phyloP scores from a whole-genome alignment of 1,140 invertebrate species.

The Brachionus plicatilis region DNA sequence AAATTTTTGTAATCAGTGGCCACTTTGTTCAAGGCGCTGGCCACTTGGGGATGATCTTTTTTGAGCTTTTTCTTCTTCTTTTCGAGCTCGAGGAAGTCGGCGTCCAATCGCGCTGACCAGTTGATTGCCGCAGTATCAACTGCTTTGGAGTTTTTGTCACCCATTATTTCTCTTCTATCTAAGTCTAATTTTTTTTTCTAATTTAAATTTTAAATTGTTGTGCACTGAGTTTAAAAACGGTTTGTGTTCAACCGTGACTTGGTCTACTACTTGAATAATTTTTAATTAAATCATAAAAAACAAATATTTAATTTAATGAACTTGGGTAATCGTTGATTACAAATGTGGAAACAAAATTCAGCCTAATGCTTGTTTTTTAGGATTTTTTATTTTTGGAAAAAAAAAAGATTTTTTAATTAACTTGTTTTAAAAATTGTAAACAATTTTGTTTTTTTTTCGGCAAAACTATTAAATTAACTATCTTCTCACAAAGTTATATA shows the following conservation, averaged over 20 bases:
- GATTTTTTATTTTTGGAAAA: background rate
- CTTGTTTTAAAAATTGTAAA: background rate
- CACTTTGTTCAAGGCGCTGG: background rate
- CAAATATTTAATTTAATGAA: background rate
- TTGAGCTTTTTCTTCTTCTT: background rate
- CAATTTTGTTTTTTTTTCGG: background rate
- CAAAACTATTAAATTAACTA: background rate
- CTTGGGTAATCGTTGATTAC: background rate
- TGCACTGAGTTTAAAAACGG: background rate
- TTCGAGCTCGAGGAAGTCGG: background rate
- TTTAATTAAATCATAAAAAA: background rate
- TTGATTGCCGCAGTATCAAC: background rate
- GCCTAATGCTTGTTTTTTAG: background rate
- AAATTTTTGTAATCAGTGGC: slow-evolving; percentile 15
- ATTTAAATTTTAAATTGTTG: background rate
- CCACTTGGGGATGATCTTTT: slow-evolving; percentile 5
- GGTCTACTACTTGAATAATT: background rate
- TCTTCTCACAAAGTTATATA: background rate
- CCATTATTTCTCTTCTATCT: background rate
- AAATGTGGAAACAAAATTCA: background rate
- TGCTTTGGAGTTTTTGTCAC: background rate
- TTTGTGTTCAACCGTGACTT: slow-evolving; percentile 2
- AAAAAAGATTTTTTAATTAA: background rate
- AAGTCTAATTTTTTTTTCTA: background rate
- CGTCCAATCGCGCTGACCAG: background rate